phyloP scores from a whole-genome alignment of 2,113 vertebrate genomes.

The Telmatochromis brichardi region DNA sequence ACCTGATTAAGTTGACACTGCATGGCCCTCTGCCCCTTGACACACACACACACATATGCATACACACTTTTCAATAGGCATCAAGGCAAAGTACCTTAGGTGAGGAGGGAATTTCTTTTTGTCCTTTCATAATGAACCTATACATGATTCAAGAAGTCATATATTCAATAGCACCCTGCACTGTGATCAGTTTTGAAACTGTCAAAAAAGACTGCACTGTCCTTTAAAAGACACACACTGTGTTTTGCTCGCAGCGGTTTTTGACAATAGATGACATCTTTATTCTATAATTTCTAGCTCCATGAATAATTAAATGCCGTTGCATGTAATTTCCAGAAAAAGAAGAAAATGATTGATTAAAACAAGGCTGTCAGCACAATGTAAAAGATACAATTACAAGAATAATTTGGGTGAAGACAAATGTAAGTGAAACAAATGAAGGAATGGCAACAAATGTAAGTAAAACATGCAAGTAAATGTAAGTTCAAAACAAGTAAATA shows the following conservation, averaged over 20 bases:
- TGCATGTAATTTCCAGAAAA: background rate
- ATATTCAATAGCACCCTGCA: background rate
- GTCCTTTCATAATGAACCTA: conserved; percentile 25
- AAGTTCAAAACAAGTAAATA: background rate
- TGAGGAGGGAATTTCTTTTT: conserved; percentile 34
- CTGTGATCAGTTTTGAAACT: background rate
- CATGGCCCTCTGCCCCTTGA: background rate
- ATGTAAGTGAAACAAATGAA: background rate
- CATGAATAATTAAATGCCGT: background rate
- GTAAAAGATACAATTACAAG: background rate
- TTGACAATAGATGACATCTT: background rate
- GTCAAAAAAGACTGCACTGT: background rate
- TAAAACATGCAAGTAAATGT: background rate
- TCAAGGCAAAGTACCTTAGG: conserved; percentile 23
- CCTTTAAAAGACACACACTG: background rate
- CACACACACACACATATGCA: background rate
- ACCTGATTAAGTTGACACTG: conserved; percentile 48
- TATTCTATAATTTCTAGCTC: background rate
- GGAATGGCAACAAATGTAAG: background rate
- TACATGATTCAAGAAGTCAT: conserved; percentile 46
- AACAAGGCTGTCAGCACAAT: background rate
- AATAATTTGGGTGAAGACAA: background rate
- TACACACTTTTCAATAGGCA: background rate
- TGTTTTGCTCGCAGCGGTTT: background rate
- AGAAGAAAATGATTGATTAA: background rate